Evolutionary conservation across 2,797 vertebrate species (phyloP).

Genomic region (Lutjanus campechanus): DNA sequence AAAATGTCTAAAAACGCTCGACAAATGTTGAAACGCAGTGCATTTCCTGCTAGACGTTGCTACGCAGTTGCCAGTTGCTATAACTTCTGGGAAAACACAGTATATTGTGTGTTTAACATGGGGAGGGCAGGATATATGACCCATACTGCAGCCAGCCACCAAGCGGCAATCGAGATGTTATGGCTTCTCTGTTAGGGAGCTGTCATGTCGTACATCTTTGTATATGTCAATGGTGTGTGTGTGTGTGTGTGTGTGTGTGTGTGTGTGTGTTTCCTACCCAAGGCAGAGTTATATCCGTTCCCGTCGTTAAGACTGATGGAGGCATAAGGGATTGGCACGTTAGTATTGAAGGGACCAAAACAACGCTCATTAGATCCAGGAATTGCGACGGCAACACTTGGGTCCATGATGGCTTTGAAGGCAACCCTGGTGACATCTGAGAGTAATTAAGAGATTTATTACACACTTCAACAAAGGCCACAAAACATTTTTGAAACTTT

Average conservation of each 20-base stretch:
- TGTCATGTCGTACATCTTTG: no score
- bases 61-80: no score
- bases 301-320: conserved; percentile 73
- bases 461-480: neutral
- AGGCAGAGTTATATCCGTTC: conserved; percentile 75
- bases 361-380: conserved; percentile 37
- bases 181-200: no score
- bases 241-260: conserved; percentile 15
- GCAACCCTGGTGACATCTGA: conserved; percentile 66
- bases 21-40: no score
- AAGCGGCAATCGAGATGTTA: no score
- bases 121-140: no score
- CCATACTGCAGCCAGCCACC: no score
- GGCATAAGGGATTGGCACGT: conserved; percentile 74
- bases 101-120: no score
- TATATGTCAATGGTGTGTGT: no score
- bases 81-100: no score
- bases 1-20: no score
- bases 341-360: conserved; percentile 81
- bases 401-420: conserved; percentile 56
- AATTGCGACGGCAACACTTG: neutral
- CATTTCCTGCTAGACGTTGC: no score
- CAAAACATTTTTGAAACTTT: neutral
- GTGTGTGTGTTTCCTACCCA: conserved; percentile 74
- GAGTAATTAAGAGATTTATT: conserved; percentile 3